Percentiles rank a stretch among this genome's conserved stretches.
Conservation (phyloP, 2,113 vertebrate genomes). For the Alligator mississippiensis region DNA sequence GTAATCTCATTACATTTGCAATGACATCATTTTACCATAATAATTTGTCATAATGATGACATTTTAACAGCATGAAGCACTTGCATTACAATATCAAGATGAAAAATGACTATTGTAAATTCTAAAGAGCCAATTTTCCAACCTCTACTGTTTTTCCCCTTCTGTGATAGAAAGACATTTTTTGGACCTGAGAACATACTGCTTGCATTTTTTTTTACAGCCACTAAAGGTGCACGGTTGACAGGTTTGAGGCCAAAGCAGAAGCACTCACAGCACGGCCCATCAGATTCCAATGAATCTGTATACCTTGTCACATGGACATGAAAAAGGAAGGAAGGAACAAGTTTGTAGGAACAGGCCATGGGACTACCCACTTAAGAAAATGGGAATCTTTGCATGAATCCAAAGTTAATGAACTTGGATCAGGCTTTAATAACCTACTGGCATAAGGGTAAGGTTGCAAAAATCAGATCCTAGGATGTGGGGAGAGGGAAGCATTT, state of each 20-base stretch:
- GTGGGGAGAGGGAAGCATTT: background rate
- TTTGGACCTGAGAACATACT: background rate
- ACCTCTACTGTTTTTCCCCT: background rate
- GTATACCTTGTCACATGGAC: too few species aligned
- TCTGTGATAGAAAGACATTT: background rate
- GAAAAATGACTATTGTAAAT: background rate
- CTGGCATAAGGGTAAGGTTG: background rate
- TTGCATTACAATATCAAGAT: conserved; percentile 10
- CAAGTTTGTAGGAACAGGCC: too few species aligned
- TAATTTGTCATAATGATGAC: background rate
- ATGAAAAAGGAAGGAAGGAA: too few species aligned
- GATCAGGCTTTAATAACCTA: background rate
- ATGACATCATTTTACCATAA: conserved; percentile 26
- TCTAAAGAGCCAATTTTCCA: background rate
- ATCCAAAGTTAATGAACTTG: background rate
- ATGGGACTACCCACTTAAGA: background rate
- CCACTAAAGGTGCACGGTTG: too few species aligned
- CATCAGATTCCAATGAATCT: too few species aligned
- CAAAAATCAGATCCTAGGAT: background rate
- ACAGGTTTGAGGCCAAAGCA: too few species aligned
- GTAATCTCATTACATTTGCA: background rate
- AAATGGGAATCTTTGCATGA: background rate
- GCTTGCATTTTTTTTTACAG: background rate
- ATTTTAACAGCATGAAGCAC: conserved; percentile 10
- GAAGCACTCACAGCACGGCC: too few species aligned